Evolutionary conservation across 2,888 invertebrate species (phyloP).

Genomic region (Dynastes grantii): DNA sequence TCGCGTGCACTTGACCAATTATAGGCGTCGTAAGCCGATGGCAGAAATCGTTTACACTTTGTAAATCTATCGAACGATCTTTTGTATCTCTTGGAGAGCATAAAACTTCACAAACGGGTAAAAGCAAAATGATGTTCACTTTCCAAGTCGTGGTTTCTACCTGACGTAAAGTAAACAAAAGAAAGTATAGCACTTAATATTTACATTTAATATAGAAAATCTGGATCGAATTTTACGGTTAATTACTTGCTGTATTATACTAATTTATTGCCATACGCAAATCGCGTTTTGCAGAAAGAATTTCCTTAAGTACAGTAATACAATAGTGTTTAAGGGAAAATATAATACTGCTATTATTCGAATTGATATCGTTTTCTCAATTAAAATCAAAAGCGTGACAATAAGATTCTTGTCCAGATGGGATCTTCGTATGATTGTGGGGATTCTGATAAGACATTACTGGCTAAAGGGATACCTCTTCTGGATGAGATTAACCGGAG

Average conservation of each 20-base stretch:
- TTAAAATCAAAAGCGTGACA: too few species aligned
- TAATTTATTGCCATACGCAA: background rate
- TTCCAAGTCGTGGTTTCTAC: slow-evolving; percentile 32
- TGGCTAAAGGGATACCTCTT: too few species aligned
- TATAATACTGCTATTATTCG: too few species aligned
- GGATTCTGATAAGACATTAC: too few species aligned
- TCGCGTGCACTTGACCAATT: slow-evolving; percentile 30
- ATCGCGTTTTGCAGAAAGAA: too few species aligned
- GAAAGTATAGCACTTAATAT: background rate
- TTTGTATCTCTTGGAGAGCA: background rate
- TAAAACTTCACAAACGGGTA: slow-evolving; percentile 46
- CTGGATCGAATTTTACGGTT: slow-evolving; percentile 45
- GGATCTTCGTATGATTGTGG: too few species aligned
- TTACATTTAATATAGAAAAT: slow-evolving; percentile 31
- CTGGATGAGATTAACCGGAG: too few species aligned
- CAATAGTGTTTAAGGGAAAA: too few species aligned
- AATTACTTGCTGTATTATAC: slow-evolving; percentile 20
- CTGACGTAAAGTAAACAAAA: slow-evolving; percentile 27
- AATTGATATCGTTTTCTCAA: too few species aligned
- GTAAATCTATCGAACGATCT: slow-evolving; percentile 19
- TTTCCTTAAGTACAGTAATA: too few species aligned
- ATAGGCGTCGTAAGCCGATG: slow-evolving; percentile 17
- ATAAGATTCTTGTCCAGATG: too few species aligned
- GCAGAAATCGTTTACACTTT: slow-evolving; percentile 25
- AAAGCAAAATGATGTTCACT: slow-evolving; percentile 38